phyloP scores from a whole-genome alignment of 2,797 vertebrate genomes.

The Thripadectes ignobilis region DNA sequence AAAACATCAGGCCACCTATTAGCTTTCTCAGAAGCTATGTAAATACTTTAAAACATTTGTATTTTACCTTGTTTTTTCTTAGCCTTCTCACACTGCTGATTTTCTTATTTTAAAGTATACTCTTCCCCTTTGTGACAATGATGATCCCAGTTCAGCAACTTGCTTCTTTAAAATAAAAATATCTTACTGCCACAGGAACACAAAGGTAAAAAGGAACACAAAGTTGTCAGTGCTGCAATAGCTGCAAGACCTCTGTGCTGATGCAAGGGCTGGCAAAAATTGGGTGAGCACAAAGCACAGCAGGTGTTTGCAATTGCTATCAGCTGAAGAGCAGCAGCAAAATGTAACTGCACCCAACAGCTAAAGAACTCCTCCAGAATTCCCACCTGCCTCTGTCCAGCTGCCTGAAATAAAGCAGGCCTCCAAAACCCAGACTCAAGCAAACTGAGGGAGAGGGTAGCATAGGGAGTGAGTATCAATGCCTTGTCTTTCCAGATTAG shows the following conservation, averaged over 20 bases:
- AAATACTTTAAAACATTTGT: neutral
- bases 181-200: fast-evolving
- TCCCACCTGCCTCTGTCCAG: neutral
- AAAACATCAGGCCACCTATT: neutral
- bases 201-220: fast-evolving
- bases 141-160: neutral
- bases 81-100: neutral
- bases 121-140: neutral
- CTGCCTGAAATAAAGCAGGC: neutral
- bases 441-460: neutral
- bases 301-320: neutral
- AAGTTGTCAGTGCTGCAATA: neutral
- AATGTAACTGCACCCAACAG: neutral
- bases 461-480: neutral
- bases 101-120: neutral
- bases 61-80: neutral
- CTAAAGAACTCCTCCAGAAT: neutral
- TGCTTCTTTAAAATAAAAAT: neutral
- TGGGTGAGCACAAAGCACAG: neutral
- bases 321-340: neutral
- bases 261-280: neutral
- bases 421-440: neutral
- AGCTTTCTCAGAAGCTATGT: neutral
- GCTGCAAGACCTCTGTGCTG: neutral
- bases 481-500: neutral